Base-by-base conservation (phyloP, 2,888 invertebrate genomes). In the Parnassius mnemosyne region DNA sequence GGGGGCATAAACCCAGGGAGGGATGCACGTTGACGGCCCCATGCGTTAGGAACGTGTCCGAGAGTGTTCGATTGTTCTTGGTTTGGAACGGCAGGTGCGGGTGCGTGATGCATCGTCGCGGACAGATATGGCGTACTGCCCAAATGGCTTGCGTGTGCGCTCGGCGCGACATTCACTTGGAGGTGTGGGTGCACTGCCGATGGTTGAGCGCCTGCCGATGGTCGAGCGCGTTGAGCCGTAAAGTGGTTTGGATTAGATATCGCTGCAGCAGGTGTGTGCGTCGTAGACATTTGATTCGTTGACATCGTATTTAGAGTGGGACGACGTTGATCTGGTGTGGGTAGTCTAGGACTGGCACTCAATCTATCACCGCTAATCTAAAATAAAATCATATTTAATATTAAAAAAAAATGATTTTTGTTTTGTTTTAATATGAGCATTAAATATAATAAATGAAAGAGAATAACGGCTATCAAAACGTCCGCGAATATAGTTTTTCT, bases 91-190 rank as follows among this genome's bases (percentile, higher is more conserved):
- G 74, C 68, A 25, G 78, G 75, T 52, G 75, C 65, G 16, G 73
- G 65, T 20, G 75, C 65, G 50, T 80, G 80, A 51, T 80, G 82
- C 70, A 80, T 72, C 43, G 77, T 76, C 55, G 81, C 77, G 51
- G 84, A 79, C 53, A 89, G 72, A 68, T 81, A 89, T 44, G 89
- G 91, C 85, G 87, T 82, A 69, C 85, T 87, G 65, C 87, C 87
- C 60, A 88, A 67, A 46, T 86, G 86, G 10, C 71, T 11, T 71
- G 62, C 66, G 58, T 72, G 63, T 20, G 72, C 69, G 3, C 73
- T 68, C 12, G 49, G n/a, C 20, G 69, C 53, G 50, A 47, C 59
- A 57, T 64, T 52, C 57, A 60, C 12, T 42, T 66, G 69, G 9
- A 63, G 57, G 42, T 72, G 71, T 34, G 68, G 12, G 44, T 46